Conservation (phyloP, 2,797 vertebrate species). For the Alauda arvensis region DNA sequence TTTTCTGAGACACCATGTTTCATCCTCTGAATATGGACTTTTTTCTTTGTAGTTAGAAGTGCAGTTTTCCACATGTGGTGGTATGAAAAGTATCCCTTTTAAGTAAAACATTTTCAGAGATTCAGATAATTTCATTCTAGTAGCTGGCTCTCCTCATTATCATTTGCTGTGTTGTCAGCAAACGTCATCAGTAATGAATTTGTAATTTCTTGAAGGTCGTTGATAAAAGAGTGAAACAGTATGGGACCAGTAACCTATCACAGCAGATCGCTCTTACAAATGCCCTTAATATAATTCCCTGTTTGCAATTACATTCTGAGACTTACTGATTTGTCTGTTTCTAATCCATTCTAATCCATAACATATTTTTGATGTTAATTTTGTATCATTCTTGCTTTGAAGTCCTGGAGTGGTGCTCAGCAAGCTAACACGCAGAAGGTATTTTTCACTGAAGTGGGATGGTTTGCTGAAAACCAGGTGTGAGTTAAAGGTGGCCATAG, state of each 20-base stretch:
- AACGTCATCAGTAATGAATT: constrained; percentile 21
- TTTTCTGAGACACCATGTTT: not conserved
- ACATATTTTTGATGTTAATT: constrained; percentile 64
- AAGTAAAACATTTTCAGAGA: not conserved
- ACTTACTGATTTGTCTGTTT: constrained; percentile 58
- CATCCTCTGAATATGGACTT: not conserved
- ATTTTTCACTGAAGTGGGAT: constrained; percentile 26
- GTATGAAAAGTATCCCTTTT: not conserved
- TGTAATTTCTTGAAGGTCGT: not conserved
- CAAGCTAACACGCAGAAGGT: constrained; percentile 32
- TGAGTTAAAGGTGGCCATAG: not conserved
- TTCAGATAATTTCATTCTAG: not conserved
- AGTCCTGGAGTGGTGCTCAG: constrained; percentile 27
- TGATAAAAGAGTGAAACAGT: not conserved
- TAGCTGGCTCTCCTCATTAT: not conserved
- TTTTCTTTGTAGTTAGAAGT: not conserved
- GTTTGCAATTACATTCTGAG: constrained; percentile 52
- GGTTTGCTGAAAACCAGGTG: constrained; percentile 33
- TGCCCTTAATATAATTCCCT: constrained; percentile 35
- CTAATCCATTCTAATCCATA: constrained; percentile 65
- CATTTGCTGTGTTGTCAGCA: constrained; percentile 19
- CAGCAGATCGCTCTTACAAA: not conserved
- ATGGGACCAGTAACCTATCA: not conserved
- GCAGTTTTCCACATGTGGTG: not conserved
- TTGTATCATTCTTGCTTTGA: constrained; percentile 63